Evolutionary conservation across 2,888 invertebrate genomes (phyloP).

Genomic region (Syritta pipiens): DNA sequence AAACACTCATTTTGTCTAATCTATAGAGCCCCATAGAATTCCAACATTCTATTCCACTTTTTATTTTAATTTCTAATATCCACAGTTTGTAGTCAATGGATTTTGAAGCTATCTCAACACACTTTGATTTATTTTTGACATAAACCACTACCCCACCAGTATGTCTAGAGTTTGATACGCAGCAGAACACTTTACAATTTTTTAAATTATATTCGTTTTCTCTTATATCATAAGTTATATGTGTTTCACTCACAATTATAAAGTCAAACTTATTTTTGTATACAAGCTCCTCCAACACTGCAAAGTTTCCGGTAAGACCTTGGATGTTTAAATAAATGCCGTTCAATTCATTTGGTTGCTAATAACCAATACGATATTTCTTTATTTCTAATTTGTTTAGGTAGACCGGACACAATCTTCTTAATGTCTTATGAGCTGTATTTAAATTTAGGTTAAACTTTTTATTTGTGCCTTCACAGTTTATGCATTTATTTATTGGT

Average conservation of each 20-base stretch:
- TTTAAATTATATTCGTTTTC: neutral
- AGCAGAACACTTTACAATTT: neutral
- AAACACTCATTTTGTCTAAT: slow-evolving; percentile 1
- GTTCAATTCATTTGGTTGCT: neutral
- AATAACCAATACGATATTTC: neutral
- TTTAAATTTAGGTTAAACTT: too few relatives aligned
- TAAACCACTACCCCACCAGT: slow-evolving; percentile 11
- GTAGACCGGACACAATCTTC: neutral
- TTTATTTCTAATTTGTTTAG: neutral
- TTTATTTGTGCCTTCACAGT: too few relatives aligned
- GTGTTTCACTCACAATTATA: neutral
- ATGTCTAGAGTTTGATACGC: slow-evolving; percentile 15
- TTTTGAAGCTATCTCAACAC: slow-evolving; percentile 1
- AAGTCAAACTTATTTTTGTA: slow-evolving; percentile 2
- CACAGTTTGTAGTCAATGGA: slow-evolving; percentile 2
- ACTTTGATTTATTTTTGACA: slow-evolving; percentile 7
- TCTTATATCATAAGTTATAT: neutral
- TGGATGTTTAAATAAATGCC: neutral
- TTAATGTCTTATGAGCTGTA: too few relatives aligned
- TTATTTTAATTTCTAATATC: slow-evolving; percentile 16
- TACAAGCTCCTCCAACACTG: neutral
- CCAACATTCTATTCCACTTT: slow-evolving; percentile 16
- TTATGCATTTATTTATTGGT: too few relatives aligned
- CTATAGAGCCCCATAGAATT: neutral
- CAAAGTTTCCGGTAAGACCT: slow-evolving; percentile 3